Evolutionary conservation across 2,113 vertebrate genomes (phyloP).

Genomic region (Podarcis muralis): DNA sequence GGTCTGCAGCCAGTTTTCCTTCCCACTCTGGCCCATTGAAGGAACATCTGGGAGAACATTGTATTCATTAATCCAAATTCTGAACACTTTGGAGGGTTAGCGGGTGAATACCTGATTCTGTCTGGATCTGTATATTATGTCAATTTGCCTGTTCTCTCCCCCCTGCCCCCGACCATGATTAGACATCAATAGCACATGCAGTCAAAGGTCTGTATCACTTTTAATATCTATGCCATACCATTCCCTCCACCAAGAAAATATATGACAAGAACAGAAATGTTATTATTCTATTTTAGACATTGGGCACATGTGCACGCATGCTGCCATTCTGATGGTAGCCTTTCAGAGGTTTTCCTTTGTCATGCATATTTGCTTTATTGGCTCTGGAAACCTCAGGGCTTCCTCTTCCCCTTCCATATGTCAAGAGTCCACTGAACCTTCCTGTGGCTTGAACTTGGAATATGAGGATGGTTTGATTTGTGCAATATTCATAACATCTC

Average conservation of each 20-base stretch:
- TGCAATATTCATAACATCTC: constrained; percentile 63
- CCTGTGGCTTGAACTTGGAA: constrained; percentile 56
- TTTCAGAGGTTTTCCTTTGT: constrained; percentile 50
- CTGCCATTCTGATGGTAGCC: constrained; percentile 27
- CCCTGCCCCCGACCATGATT: not conserved
- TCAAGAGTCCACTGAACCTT: constrained; percentile 63
- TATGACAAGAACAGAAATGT: constrained; percentile 47
- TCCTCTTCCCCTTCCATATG: constrained; percentile 59
- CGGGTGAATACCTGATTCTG: constrained; percentile 44
- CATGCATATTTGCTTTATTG: constrained; percentile 45
- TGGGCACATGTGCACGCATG: constrained; percentile 9
- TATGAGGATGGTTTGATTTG: constrained; percentile 43
- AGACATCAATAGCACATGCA: constrained; percentile 11
- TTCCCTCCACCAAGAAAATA: constrained; percentile 33
- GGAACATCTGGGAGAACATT: constrained; percentile 65
- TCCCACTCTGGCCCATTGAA: constrained; percentile 61
- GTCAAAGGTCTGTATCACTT: constrained; percentile 31
- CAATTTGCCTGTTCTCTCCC: constrained; percentile 26
- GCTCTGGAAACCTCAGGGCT: constrained; percentile 55
- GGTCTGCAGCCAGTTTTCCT: constrained; percentile 62
- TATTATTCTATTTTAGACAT: constrained; percentile 52
- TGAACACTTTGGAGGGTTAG: constrained; percentile 39
- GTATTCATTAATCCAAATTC: constrained; percentile 57
- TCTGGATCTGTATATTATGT: constrained; percentile 56
- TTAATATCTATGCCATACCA: constrained; percentile 31